A percentile compares a stretch with the other conserved stretches of the same genome.
Evolutionary conservation across 2,888 invertebrate genomes (phyloP).

Genomic region (Agrilus cyanescens): DNA sequence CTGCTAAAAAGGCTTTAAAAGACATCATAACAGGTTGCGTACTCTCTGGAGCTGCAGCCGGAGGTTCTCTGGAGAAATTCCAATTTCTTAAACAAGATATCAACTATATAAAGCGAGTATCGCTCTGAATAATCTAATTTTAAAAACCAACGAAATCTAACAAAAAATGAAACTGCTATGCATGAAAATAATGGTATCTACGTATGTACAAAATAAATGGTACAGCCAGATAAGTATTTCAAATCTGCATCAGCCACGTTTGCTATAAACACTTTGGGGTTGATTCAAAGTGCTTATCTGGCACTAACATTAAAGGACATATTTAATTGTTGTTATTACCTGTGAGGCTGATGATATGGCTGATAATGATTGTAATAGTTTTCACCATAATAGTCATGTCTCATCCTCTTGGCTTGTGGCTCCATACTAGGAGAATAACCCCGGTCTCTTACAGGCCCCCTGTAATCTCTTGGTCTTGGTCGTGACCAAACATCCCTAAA

Average conservation of each 20-base stretch:
- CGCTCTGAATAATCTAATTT: background rate
- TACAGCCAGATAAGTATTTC: background rate
- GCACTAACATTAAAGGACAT: background rate
- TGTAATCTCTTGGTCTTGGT: conserved; percentile 68
- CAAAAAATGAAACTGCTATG: background rate
- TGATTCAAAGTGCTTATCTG: too few species aligned
- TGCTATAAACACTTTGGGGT: background rate
- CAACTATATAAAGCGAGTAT: conserved; percentile 1
- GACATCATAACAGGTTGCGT: conserved; percentile 94
- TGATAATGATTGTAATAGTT: conserved; percentile 34
- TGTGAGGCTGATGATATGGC: conserved; percentile 33
- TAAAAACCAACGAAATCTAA: conserved; percentile 2
- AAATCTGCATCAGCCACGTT: background rate
- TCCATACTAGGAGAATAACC: conserved; percentile 68
- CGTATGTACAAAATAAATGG: conserved; percentile 1
- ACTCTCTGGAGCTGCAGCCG: conserved; percentile 27
- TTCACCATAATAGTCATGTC: conserved; percentile 39
- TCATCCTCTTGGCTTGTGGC: conserved; percentile 65
- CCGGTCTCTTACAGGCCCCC: conserved; percentile 55
- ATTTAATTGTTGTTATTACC: conserved; percentile 36
- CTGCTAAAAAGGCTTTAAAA: conserved; percentile 90
- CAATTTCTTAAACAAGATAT: conserved; percentile 26
- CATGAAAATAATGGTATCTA: background rate
- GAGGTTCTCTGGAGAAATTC: conserved; percentile 41
- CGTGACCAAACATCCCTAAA: conserved; percentile 54